Percentiles rank a stretch among this genome's conserved stretches.
Evolutionary conservation across 1,140 invertebrate genomes (phyloP).

Genomic region (Bombus soroeensis): DNA sequence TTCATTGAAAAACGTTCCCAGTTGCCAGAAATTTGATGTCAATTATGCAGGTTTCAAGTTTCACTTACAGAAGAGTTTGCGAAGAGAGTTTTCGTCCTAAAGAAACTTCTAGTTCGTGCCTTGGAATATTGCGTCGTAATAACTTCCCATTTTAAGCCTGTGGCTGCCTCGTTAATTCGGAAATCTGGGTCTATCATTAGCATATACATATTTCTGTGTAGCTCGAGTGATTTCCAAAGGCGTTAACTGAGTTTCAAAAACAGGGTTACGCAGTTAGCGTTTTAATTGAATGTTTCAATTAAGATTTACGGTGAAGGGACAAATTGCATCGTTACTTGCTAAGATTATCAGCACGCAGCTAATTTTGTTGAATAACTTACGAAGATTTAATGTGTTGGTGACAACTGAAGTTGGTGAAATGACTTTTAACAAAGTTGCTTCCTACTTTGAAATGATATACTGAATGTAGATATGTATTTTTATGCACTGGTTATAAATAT

Average conservation of each 20-base stretch:
- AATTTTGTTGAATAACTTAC: background rate
- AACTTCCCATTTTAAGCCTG: constrained; percentile 51
- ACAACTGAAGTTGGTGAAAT: background rate
- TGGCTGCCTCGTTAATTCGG: constrained; percentile 55
- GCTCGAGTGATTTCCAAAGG: constrained; percentile 4
- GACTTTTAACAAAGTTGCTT: background rate
- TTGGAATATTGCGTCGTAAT: constrained; percentile 58
- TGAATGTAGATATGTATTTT: background rate
- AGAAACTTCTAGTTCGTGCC: constrained; percentile 50
- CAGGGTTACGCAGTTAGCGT: constrained; percentile 37
- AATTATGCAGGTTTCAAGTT: constrained; percentile 53
- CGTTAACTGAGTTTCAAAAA: constrained; percentile 26
- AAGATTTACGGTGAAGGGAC: background rate
- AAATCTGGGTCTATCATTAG: constrained; percentile 56
- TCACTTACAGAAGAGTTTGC: constrained; percentile 44
- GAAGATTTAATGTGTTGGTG: background rate
- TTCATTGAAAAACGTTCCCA: background rate
- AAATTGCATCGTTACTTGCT: constrained; percentile 10
- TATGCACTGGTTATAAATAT: too few species aligned
- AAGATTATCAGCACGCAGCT: background rate
- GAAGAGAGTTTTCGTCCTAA: constrained; percentile 51
- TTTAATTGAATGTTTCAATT: constrained; percentile 25
- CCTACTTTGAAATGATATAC: background rate
- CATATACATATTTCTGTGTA: constrained; percentile 35
- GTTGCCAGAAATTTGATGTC: constrained; percentile 37